A percentile compares a stretch with the other conserved stretches of the same genome.
phyloP scores from a whole-genome alignment of 2,113 vertebrate species.

The Columba livia region DNA sequence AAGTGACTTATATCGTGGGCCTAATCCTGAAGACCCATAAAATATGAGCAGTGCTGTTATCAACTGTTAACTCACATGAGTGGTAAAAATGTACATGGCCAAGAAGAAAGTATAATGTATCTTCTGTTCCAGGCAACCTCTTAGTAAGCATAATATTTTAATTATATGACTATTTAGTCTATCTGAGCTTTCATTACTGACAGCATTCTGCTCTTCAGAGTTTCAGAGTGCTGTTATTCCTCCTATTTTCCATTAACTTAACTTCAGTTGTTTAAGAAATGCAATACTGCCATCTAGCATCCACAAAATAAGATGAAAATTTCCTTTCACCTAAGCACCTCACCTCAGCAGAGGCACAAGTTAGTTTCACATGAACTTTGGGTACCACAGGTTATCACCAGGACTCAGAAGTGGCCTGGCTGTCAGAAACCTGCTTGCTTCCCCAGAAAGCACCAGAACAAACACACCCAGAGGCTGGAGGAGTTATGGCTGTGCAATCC shows the following conservation, averaged over 20 bases:
- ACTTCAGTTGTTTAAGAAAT: neutral
- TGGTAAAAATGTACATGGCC: neutral
- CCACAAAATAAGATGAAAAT: neutral
- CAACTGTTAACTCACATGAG: neutral
- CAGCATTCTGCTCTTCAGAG: neutral
- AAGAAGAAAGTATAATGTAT: neutral
- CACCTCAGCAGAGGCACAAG: fast-evolving
- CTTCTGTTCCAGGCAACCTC: neutral
- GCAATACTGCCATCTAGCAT: constrained; percentile 65
- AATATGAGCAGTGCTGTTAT: neutral
- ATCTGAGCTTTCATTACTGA: neutral
- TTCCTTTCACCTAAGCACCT: neutral
- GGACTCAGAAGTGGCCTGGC: neutral
- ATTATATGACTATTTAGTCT: constrained; percentile 7
- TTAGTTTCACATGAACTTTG: neutral
- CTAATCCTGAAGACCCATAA: neutral
- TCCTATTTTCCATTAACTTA: neutral
- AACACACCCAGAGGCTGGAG: neutral
- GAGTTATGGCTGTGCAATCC: neutral
- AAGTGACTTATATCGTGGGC: neutral
- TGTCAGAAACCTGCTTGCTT: neutral
- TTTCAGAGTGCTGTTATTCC: neutral
- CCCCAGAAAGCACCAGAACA: neutral
- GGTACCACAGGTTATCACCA: neutral
- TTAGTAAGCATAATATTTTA: constrained; percentile 11